A percentile compares a stretch with the other conserved stretches of the same genome.
phyloP scores from a whole-genome alignment of 1,140 invertebrate genomes.

The Rhyzopertha dominica region DNA sequence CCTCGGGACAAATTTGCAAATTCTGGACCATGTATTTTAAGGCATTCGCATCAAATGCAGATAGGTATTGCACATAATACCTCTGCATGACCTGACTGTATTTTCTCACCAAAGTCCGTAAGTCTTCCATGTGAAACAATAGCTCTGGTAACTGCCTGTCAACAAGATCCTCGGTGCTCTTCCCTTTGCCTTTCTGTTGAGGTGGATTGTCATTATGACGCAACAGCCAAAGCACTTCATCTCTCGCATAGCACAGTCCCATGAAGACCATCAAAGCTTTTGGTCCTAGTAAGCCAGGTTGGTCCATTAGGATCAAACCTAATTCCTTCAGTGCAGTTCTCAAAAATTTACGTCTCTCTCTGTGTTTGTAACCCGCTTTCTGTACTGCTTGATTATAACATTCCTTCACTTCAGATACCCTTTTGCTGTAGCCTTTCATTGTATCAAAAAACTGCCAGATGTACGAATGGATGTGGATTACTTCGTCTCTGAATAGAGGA shows the following conservation, averaged over 20 bases:
- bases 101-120: conserved; percentile 86
- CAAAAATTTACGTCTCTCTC: conserved; percentile 94
- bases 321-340: conserved; percentile 93
- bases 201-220: conserved; percentile 95
- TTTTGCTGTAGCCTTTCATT: conserved; percentile 91
- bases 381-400: conserved; percentile 85
- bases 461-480: conserved; percentile 92
- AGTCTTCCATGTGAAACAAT: conserved; percentile 96
- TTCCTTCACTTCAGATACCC: conserved; percentile 91
- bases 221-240: conserved; percentile 96
- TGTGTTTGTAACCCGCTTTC: conserved; percentile 83
- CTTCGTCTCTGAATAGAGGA: conserved; percentile 94
- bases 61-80: conserved; percentile 96
- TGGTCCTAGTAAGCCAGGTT: conserved; percentile 93
- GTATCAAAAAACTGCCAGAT: conserved; percentile 91
- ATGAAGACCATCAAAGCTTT: conserved; percentile 97
- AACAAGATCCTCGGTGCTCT: conserved; percentile 82
- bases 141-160: conserved; percentile 95
- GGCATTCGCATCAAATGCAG: conserved; percentile 90
- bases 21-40: conserved; percentile 89
- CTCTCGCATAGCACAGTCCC: conserved; percentile 88
- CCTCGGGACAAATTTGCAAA: conserved; percentile 80
- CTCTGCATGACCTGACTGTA: conserved; percentile 96
- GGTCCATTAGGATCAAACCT: conserved; percentile 92
- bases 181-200: conserved; percentile 76